Evolutionary conservation across 2,113 vertebrate genomes (phyloP).

Genomic region (Tiliqua scincoides): DNA sequence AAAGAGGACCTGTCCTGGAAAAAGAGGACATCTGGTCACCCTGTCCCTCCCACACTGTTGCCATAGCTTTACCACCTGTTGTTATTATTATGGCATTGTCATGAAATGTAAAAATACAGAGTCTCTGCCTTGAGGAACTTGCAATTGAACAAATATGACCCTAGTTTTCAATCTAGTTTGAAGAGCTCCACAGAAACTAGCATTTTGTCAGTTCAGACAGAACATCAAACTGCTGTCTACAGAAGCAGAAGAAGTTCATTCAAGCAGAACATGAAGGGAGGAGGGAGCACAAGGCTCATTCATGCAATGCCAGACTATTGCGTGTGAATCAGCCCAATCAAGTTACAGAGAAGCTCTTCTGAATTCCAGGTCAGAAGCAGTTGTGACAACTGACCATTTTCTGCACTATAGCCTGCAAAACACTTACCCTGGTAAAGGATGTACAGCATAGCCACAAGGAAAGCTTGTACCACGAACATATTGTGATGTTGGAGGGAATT

Average conservation of each 20-base stretch:
- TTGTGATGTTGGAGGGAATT: constrained; percentile 55
- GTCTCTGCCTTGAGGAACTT: no score
- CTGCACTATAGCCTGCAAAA: not conserved
- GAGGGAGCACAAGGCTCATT: not conserved
- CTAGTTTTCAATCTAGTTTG: no score
- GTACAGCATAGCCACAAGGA: constrained; percentile 70
- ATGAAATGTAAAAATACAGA: no score
- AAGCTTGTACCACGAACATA: constrained; percentile 70
- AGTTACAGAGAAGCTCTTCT: not conserved
- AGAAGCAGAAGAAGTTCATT: not conserved
- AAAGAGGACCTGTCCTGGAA: no score
- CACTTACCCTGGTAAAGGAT: constrained; percentile 70
- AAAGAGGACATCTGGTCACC: no score
- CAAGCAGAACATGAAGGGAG: not conserved
- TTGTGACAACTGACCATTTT: not conserved
- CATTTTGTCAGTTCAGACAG: not conserved
- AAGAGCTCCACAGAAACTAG: not conserved
- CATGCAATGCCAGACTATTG: not conserved
- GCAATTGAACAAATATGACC: no score
- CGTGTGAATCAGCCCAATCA: not conserved
- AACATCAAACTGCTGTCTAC: not conserved
- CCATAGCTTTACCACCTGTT: no score
- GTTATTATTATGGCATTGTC: no score
- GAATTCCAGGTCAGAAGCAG: not conserved
- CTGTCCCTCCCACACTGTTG: no score